Base-by-base conservation (phyloP, 1,140 invertebrate species). In the Leptoteleia sp. region DNA sequence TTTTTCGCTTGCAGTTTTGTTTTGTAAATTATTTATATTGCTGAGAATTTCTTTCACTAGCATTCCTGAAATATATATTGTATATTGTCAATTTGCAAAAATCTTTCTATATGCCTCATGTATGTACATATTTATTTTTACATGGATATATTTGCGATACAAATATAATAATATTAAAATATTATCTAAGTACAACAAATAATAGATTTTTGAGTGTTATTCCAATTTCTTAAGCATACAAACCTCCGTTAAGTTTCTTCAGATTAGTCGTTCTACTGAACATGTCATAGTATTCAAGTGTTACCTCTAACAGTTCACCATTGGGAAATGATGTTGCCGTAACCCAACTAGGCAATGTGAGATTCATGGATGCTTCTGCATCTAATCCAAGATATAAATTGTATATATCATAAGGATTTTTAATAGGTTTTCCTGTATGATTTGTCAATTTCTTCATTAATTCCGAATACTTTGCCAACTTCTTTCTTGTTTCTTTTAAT, bases 21-120 rank as follows among this genome's bases (percentile, higher is more conserved):
- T 52, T 6, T 7, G 89, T 80, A 8, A 64, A n/a, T 16, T 29
- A 19, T 70, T 31, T 19, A 76, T 77, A 15, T 91, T 88, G 33
- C 91, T 86, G 8, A 93, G 42, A 25, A 93, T 91, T 50, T 91
- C 89, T 31, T 87, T 82, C 25, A 93, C 71, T 17, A 93, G 78
- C 25, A 89, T 86, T 50, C 91, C 91, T 91, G 11, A 16, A 55
- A 45, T 16, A 6, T 25, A 25, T 25, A 25, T n/a, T n/a, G n/a
- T n/a, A 25, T 25, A 25, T 3, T 25, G 22, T 25, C 22, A 25
- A 25, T 25, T 25, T 25, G n/a, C n/a, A n/a, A n/a, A n/a, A n/a
- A n/a, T n/a, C n/a, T n/a, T n/a, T n/a, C n/a, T n/a, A n/a, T n/a
- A n/a, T n/a, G n/a, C n/a, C n/a, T n/a, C n/a, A n/a, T n/a, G n/a